A percentile compares a stretch with the other conserved stretches of the same genome.
phyloP scores from a whole-genome alignment of 2,888 invertebrate genomes.

The Cryptocephalus primarius region DNA sequence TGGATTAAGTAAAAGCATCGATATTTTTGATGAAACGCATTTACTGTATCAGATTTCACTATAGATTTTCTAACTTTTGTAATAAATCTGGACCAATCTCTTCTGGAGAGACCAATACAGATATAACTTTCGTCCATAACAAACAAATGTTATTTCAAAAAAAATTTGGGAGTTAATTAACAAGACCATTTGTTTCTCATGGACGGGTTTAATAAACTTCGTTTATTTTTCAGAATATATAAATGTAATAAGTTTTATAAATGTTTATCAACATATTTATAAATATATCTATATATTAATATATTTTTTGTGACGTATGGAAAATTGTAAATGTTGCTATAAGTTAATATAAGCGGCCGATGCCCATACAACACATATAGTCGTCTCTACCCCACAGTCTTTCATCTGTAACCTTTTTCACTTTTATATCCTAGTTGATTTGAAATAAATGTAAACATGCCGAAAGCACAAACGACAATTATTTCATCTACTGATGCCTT shows the following conservation, averaged over 20 bases:
- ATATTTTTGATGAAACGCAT: neutral
- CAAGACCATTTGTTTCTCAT: constrained; percentile 8
- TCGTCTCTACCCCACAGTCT: constrained; percentile 36
- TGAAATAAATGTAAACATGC: constrained; percentile 39
- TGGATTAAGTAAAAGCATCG: constrained; percentile 9
- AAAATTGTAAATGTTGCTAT: constrained; percentile 19
- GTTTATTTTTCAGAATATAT: constrained; percentile 25
- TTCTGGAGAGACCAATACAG: constrained; percentile 29
- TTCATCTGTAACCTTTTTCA: constrained; percentile 38
- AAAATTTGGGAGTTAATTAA: constrained; percentile 11
- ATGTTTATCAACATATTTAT: constrained; percentile 31
- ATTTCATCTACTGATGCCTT: constrained; percentile 4
- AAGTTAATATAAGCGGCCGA: constrained; percentile 8
- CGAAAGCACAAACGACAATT: constrained; percentile 23
- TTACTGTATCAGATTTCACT: constrained; percentile 1
- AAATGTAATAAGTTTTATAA: constrained; percentile 37
- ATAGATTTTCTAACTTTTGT: constrained; percentile 1
- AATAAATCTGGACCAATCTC: constrained; percentile 31
- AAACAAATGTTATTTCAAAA: constrained; percentile 30
- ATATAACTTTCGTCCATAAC: constrained; percentile 9
- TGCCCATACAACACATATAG: constrained; percentile 28
- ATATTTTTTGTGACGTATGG: constrained; percentile 37
- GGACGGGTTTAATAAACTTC: neutral
- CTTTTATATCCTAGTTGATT: constrained; percentile 37
- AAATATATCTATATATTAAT: constrained; percentile 29